Base-by-base conservation (phyloP, 2,888 invertebrate genomes). In the Brenthis hecate region DNA sequence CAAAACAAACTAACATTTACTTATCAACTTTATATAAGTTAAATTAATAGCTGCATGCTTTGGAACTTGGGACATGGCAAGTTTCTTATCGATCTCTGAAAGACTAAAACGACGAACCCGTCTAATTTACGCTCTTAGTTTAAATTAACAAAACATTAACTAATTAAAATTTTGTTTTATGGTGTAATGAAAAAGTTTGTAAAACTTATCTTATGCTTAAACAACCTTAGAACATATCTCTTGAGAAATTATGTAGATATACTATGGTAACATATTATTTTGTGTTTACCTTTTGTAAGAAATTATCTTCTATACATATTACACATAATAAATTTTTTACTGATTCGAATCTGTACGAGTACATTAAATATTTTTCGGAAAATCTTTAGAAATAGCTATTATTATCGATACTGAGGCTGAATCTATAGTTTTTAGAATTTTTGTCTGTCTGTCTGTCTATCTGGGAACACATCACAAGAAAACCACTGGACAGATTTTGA, bases 11-110 rank as follows among this genome's bases (percentile, higher is more conserved):
- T 19, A 19, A 19, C 2, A 56, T 32, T 62, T 57, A 56, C 32
- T 36, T 56, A 61, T 61, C 13, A 58, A 65, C 51, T 58, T 66
- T 66, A 54, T 53, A 55, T 65, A 58, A 66, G 48, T 70, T 72
- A 63, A 70, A 72, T 70, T 72, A 72, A 72, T 68, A 58, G 65
- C 63, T 70, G 70, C 70, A 66, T 70, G 70, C 70, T 70, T 62
- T 57, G 28, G 65, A 69, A 63, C 55, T 71, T 48, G 62, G 57
- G 69, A 69, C 69, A 72, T 61, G 64, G 54, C 54, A 69, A 72
- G 69, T 69, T 72, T 69, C 67, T 69, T 72, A 69, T 69, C 61
- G 72, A 72, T 69, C 65, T 55, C 55, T 56, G 53, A 50, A 64
- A 67, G 8, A 61, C 60, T 62, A 61, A 67, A 61, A 69, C 57